Percentiles rank a stretch among this genome's conserved stretches.
Evolutionary conservation across 1,140 invertebrate species (phyloP).

Genomic region (Microplitis mediator): DNA sequence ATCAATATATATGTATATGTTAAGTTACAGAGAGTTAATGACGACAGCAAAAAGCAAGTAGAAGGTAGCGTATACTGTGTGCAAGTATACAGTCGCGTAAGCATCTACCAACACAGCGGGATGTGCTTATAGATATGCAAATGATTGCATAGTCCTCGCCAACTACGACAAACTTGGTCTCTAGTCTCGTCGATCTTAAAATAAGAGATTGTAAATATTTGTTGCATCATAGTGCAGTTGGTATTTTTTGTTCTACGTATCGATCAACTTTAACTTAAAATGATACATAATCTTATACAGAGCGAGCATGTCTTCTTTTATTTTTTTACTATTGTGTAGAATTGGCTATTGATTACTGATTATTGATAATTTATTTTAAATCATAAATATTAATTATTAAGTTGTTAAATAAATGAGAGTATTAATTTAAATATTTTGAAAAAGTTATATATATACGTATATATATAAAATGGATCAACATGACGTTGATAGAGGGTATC

Average conservation of each 20-base stretch:
- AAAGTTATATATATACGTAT: not conserved
- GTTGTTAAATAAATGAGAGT: no score
- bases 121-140: constrained; percentile 37
- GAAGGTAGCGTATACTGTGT: not conserved
- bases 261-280: constrained; percentile 4
- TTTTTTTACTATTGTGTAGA: no score
- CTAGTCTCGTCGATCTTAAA: not conserved
- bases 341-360: no score
- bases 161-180: no score
- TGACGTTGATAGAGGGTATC: no score
- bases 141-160: constrained; percentile 18
- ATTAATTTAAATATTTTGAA: no score
- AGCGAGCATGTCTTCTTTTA: no score
- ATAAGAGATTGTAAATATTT: constrained; percentile 32
- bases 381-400: no score
- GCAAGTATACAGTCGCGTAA: not conserved
- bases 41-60: not conserved
- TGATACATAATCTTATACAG: no score
- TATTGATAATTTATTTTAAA: no score
- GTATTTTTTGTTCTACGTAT: constrained; percentile 6
- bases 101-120: constrained; percentile 5
- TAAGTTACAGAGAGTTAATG: not conserved
- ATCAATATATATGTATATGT: no score
- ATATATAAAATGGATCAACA: no score
- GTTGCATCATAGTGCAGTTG: constrained; percentile 16